phyloP scores from a whole-genome alignment of 2,888 invertebrate genomes.

The Tipula lateralis region DNA sequence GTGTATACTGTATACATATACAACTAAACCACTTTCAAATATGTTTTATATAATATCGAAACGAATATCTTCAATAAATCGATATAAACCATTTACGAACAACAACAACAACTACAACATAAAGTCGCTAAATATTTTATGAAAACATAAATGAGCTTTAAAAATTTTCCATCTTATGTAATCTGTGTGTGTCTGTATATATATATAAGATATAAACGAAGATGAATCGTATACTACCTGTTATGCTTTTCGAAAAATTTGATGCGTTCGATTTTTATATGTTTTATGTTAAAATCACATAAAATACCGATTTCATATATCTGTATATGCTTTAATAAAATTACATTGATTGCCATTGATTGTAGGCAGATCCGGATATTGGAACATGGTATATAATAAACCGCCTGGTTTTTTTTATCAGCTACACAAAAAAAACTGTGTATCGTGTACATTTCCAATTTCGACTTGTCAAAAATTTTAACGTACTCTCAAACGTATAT shows the following conservation, averaged over 20 bases:
- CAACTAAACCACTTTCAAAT: background rate
- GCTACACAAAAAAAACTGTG: background rate
- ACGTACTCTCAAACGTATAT: background rate
- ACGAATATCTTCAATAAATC: background rate
- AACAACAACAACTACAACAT: background rate
- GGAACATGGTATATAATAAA: background rate
- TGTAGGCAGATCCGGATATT: background rate
- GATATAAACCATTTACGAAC: background rate
- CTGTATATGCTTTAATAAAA: background rate
- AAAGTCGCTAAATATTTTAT: background rate
- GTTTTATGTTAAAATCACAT: background rate
- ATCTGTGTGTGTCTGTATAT: background rate
- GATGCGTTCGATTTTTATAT: background rate
- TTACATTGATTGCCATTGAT: background rate
- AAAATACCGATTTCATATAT: background rate
- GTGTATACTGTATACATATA: background rate
- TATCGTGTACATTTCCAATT: background rate
- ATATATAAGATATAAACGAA: background rate
- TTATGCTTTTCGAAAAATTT: background rate
- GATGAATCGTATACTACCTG: background rate
- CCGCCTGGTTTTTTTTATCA: background rate
- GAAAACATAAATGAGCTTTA: conserved; percentile 11
- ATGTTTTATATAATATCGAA: background rate
- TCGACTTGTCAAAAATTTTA: background rate
- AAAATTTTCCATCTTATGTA: background rate